Conservation (phyloP, 2,113 vertebrate genomes). For the Psittacara wagleri region DNA sequence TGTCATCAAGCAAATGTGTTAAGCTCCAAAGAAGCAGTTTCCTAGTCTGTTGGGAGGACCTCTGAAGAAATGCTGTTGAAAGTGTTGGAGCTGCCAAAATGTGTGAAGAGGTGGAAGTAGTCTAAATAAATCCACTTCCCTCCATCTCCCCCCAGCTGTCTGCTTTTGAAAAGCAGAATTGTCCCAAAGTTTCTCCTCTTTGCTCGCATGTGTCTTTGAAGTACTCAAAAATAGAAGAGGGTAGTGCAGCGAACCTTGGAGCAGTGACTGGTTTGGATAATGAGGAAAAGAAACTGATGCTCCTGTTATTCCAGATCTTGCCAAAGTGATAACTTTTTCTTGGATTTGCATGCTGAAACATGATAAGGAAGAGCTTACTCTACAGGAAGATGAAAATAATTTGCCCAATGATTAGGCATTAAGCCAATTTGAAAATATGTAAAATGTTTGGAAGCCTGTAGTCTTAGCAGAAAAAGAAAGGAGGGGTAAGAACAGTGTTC, state of each 20-base stretch:
- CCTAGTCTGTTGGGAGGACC: neutral
- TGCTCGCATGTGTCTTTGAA: neutral
- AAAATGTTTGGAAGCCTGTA: neutral
- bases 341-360: neutral
- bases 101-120: neutral
- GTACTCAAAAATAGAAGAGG: neutral
- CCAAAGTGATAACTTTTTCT: neutral
- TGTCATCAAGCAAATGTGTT: neutral
- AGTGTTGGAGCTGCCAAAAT: neutral
- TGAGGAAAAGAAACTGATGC: neutral
- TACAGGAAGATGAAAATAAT: neutral
- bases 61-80: neutral
- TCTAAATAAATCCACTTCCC: neutral
- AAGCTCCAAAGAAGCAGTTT: neutral
- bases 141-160: neutral
- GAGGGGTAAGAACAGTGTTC: neutral
- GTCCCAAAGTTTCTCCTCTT: neutral
- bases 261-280: neutral
- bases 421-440: neutral
- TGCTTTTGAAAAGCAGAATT: neutral
- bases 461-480: neutral
- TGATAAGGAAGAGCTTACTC: neutral
- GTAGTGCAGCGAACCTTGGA: neutral
- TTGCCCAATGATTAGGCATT: neutral
- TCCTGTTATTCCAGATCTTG: neutral